Evolutionary conservation across 1,140 invertebrate species (phyloP).

Genomic region (Mercenaria mercenaria): DNA sequence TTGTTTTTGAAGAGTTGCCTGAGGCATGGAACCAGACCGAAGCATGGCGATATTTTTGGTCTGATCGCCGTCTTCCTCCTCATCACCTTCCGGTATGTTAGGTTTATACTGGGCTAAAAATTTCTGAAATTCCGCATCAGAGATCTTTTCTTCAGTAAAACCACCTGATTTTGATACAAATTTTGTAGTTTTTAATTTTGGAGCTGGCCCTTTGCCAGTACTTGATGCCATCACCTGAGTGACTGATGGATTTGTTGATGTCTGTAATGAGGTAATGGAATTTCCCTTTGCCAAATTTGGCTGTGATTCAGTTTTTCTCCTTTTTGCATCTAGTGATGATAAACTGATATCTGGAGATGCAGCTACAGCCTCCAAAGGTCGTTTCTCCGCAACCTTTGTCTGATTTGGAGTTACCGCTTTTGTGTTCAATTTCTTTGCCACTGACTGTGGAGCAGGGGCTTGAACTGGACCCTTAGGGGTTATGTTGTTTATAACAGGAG

Average conservation of each 20-base stretch:
- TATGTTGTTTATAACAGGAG: not conserved
- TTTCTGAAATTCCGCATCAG: conserved; percentile 56
- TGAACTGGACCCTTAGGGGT: not conserved
- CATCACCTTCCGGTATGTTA: not conserved
- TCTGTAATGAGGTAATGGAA: not conserved
- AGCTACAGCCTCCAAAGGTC: not conserved
- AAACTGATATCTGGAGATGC: not conserved
- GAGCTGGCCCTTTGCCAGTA: not conserved
- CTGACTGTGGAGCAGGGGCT: not conserved
- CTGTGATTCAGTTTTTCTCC: not conserved
- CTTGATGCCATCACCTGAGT: not conserved
- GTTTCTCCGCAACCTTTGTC: not conserved
- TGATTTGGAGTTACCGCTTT: not conserved
- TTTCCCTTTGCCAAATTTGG: not conserved
- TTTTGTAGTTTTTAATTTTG: conserved; percentile 56
- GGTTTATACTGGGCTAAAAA: conserved; percentile 43
- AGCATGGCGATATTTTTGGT: not conserved
- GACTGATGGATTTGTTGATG: not conserved
- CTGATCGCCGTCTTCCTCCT: not conserved
- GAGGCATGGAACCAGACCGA: not conserved
- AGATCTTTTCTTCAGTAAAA: conserved; percentile 58
- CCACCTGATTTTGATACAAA: conserved; percentile 51
- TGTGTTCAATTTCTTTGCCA: not conserved
- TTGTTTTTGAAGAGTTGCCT: not conserved
- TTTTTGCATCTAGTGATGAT: not conserved